Conservation (phyloP, 2,113 vertebrate species). For the Gymnobelideus leadbeateri region DNA sequence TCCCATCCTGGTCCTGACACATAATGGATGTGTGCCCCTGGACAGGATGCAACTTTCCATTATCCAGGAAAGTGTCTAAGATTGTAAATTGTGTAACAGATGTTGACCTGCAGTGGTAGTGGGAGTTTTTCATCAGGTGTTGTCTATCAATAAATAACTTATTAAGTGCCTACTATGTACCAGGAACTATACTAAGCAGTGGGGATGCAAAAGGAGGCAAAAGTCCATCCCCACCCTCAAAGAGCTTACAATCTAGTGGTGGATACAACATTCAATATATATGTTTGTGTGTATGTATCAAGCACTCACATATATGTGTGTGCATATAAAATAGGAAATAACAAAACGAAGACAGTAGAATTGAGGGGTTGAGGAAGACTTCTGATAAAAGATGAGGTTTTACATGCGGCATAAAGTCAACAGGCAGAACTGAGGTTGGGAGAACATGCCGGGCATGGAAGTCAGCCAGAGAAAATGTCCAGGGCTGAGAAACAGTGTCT, state of each 20-base stretch:
- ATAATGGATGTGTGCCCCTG: not conserved
- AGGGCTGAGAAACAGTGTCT: not conserved
- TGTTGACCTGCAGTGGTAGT: not conserved
- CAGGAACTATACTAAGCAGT: not conserved
- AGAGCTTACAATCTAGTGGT: not conserved
- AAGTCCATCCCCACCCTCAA: not conserved
- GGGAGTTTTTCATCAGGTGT: not conserved
- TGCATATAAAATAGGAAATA: not conserved
- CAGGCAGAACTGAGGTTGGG: not conserved
- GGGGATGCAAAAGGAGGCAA: not conserved
- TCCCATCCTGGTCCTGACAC: not conserved
- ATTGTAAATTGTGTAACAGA: not conserved
- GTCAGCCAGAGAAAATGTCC: not conserved
- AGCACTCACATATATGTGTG: too few species aligned
- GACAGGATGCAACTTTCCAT: not conserved
- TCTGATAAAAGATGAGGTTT: not conserved
- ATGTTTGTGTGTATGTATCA: too few species aligned
- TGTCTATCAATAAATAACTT: not conserved
- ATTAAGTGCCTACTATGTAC: too few species aligned
- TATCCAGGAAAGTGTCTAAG: not conserved
- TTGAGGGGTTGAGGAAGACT: not conserved
- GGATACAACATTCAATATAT: not conserved
- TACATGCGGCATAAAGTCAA: not conserved
- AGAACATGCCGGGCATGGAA: not conserved
- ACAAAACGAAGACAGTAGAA: not conserved